These are phyloP conservation scores for Ditula angustiorana DNA, from an alignment of 2,888 invertebrate species.

Conservation along the genomic window DNA sequence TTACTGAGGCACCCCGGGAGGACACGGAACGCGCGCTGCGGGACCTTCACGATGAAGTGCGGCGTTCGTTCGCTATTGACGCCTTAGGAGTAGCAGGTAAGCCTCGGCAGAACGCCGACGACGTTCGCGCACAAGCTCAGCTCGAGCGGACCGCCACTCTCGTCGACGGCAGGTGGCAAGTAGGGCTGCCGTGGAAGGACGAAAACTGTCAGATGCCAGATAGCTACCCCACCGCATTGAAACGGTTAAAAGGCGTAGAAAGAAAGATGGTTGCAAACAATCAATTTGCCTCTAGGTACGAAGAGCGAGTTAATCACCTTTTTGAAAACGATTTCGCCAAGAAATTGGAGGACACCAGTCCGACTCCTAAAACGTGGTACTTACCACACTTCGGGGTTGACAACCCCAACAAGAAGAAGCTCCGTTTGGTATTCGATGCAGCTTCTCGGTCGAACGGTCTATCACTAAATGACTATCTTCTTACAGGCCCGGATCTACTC, in stretches of 20 bases:
- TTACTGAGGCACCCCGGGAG: background rate
- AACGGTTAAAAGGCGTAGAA: constrained; percentile 43
- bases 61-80: constrained; percentile 41
- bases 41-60: constrained; percentile 14
- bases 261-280: constrained; percentile 41
- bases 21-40: background rate
- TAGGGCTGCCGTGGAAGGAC: constrained; percentile 47
- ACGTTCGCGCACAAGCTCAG: too few relatives aligned
- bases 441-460: constrained; percentile 38
- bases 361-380: constrained; percentile 42
- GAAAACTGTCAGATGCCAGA: constrained; percentile 41
- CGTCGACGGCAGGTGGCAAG: constrained; percentile 42
- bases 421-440: constrained; percentile 45
- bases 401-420: too few relatives aligned
- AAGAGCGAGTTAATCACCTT: constrained; percentile 44
- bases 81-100: constrained; percentile 39
- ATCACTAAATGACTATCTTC: constrained; percentile 46
- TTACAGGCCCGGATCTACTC: too few relatives aligned
- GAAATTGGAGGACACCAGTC: constrained; percentile 9
- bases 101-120: constrained; percentile 39
- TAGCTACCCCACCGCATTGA: constrained; percentile 38
- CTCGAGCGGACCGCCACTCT: constrained; percentile 41
- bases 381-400: constrained; percentile 48
- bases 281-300: too few relatives aligned
- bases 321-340: constrained; percentile 44